Conservation (phyloP, 1,140 invertebrate species). For the Linepithema humile region DNA sequence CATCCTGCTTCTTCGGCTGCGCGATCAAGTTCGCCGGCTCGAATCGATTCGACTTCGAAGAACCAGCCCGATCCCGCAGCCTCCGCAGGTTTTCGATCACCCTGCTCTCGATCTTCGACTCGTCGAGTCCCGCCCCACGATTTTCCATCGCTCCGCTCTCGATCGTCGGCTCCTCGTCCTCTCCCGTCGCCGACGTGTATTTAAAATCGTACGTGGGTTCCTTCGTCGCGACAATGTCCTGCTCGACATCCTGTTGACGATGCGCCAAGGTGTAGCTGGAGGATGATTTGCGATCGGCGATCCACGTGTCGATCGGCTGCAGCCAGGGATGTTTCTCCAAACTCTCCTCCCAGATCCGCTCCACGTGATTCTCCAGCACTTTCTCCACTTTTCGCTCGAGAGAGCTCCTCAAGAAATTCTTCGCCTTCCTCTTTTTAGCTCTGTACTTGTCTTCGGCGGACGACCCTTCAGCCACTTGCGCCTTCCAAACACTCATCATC, state of each 20-base stretch:
- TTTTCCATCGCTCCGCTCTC: not conserved
- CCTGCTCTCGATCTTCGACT: constrained; percentile 25
- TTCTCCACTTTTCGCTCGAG: constrained; percentile 74
- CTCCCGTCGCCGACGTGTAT: not conserved
- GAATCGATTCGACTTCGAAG: not conserved
- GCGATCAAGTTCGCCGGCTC: not conserved
- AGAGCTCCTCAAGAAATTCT: constrained; percentile 56
- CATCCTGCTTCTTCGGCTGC: constrained; percentile 9
- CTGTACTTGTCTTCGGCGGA: not conserved
- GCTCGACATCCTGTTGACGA: not conserved
- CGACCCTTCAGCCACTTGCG: not conserved
- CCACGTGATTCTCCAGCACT: constrained; percentile 71
- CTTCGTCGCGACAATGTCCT: not conserved
- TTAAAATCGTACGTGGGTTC: constrained; percentile 43
- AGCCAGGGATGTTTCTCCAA: constrained; percentile 75
- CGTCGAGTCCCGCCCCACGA: not conserved
- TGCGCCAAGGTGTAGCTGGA: not conserved
- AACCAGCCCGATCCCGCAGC: not conserved
- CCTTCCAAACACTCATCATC: not conserved
- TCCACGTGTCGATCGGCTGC: constrained; percentile 74
- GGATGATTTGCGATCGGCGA: constrained; percentile 63
- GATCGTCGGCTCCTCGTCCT: constrained; percentile 44
- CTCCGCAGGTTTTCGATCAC: constrained; percentile 15
- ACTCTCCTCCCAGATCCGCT: constrained; percentile 69
- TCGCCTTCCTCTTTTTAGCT: constrained; percentile 55